phyloP scores from a whole-genome alignment of 2,113 vertebrate species.

The Synchiropus splendidus region DNA sequence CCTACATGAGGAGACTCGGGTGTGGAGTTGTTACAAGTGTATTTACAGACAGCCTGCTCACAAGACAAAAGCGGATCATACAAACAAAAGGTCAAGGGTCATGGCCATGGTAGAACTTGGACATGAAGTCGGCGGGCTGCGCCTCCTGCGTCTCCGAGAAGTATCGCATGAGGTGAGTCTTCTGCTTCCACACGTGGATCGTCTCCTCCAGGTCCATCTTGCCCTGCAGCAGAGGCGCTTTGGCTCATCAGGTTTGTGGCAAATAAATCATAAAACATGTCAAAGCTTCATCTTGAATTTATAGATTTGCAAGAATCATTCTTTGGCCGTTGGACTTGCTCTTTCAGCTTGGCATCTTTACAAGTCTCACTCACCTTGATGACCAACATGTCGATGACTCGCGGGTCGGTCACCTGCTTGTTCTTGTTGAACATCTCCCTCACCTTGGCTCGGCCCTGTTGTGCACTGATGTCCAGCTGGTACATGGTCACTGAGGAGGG shows the following conservation, averaged over 20 bases:
- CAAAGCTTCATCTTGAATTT: neutral
- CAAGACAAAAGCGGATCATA: conserved; percentile 34
- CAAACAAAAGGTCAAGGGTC: conserved; percentile 70
- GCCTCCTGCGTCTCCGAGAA: conserved; percentile 78
- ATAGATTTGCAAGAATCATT: neutral
- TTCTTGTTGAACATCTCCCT: conserved; percentile 88
- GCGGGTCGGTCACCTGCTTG: conserved; percentile 77
- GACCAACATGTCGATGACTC: conserved; percentile 86
- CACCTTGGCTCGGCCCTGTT: conserved; percentile 81
- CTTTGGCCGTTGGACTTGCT: neutral
- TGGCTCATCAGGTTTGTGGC: too few species aligned
- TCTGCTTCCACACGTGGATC: conserved; percentile 90
- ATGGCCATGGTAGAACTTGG: conserved; percentile 85
- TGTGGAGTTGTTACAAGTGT: conserved; percentile 37
- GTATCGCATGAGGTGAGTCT: conserved; percentile 90
- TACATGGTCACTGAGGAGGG: conserved; percentile 67
- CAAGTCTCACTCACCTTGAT: conserved; percentile 94
- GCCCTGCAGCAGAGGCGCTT: conserved; percentile 70
- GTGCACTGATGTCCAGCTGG: conserved; percentile 81
- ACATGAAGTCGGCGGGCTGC: conserved; percentile 79
- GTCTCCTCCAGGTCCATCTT: conserved; percentile 96
- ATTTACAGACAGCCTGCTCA: too few species aligned
- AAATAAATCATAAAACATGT: neutral
- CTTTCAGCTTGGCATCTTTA: too few species aligned
- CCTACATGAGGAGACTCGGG: conserved; percentile 8